Evolutionary conservation across 2,797 vertebrate genomes (phyloP).

Genomic region (Hypotaenidia okinawae): DNA sequence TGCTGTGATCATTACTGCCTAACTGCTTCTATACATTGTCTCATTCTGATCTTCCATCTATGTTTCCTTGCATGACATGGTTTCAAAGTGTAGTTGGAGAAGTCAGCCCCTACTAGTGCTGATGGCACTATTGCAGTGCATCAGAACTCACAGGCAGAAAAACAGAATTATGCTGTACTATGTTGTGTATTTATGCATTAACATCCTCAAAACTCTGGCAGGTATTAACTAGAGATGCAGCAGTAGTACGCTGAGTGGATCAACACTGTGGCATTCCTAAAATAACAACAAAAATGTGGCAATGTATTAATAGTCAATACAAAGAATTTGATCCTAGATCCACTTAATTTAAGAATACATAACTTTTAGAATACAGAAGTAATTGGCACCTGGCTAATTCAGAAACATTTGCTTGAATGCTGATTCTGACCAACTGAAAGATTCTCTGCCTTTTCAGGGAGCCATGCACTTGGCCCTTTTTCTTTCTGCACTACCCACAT

Average conservation of each 20-base stretch:
- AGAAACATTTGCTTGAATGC: neutral
- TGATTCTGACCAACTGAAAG: neutral
- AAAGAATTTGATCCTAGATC: neutral
- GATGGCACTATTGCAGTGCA: too few species aligned
- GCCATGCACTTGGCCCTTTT: neutral
- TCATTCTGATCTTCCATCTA: neutral
- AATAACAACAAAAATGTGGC: neutral
- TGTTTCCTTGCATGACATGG: neutral
- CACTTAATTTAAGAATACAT: neutral
- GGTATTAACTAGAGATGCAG: neutral
- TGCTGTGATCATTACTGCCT: neutral
- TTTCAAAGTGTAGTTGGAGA: neutral
- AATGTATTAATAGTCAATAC: neutral
- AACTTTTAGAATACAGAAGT: neutral
- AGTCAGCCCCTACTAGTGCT: neutral
- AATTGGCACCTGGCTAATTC: neutral
- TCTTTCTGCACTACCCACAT: neutral
- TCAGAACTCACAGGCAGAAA: too few species aligned
- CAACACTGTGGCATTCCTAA: neutral
- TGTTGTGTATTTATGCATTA: neutral
- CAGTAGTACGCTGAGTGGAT: neutral
- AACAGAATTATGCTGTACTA: neutral
- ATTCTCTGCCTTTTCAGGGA: neutral
- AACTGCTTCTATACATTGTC: neutral
- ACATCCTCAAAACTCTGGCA: neutral